Base-by-base conservation (phyloP, 2,113 vertebrate genomes). In the Ardeotis arabs region DNA sequence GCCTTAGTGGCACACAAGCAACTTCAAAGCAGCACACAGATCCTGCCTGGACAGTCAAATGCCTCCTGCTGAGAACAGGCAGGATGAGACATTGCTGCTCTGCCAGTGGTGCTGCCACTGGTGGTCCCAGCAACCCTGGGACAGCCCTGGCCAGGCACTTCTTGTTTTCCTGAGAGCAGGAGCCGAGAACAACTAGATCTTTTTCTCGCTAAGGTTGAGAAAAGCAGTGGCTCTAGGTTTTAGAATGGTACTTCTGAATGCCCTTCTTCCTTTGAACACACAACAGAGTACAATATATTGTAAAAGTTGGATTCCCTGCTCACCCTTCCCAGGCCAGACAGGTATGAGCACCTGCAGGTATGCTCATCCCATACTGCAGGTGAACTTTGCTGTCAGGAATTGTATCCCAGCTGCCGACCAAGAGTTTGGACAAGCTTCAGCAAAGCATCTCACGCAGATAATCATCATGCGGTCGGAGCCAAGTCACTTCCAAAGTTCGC, bases 381-480 rank as follows among this genome's bases (percentile, higher is more conserved):
- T 4, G 14, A 83, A 39, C n/a, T 41, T 75, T 50, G 17, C 39
- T 73, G 58, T 3, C 31, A 90, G 19, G 45, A 90, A 41, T 31
- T 56, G 18, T 13, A 73, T 23, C 39, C 63, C 72, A 66, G 25
- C 67, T 73, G 88, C 75, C 18, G 28, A 77, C 22, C 31, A 35
- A 45, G 44, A 78, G 20, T 35, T 23, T 23, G 60, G 73, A 52
- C 27, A 73, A 12, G 8, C 6, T 1, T 70, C 72, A 37, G 64
- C 50, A 72, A 87, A 82, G 33, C 45, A 52, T 62, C 53, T 9
- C 45, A 14, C 23, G 52, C 78, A 27, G 12, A 17, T 4, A 45
- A 64, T n/a, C 8, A 2, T 24, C 60, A 19, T 0, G 0, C 6
- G 2, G 24, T 15, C 20, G 35, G 20, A 92, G 20, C 25, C 1